Evolutionary conservation across 2,797 vertebrate genomes (phyloP).

Genomic region (Peromyscus aztecus): DNA sequence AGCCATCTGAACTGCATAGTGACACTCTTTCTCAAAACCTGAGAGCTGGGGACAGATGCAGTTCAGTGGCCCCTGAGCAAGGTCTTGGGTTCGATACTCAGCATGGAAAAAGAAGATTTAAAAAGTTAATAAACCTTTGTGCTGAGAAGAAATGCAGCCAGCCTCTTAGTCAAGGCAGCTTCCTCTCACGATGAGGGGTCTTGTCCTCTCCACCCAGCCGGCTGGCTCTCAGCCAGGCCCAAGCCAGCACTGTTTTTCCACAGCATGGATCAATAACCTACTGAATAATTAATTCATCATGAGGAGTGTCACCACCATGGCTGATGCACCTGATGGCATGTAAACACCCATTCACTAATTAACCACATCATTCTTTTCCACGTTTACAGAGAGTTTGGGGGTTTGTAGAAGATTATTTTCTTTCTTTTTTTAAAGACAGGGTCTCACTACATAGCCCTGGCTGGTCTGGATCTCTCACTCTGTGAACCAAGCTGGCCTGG

Average conservation of each 20-base stretch:
- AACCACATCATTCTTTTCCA: background rate
- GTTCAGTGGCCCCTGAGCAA: background rate
- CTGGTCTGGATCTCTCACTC: too few species aligned
- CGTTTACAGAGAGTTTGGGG: background rate
- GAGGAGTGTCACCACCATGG: rapidly evolving
- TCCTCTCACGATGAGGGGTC: background rate
- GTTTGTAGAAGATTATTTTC: background rate
- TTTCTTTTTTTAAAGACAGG: too few species aligned
- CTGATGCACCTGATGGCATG: background rate
- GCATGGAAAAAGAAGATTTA: too few species aligned
- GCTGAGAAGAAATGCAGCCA: too few species aligned
- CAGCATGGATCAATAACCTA: background rate
- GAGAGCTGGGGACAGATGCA: background rate
- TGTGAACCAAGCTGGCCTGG: too few species aligned
- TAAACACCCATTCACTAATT: background rate
- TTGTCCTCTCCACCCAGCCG: background rate
- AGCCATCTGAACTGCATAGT: background rate
- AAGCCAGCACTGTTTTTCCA: background rate
- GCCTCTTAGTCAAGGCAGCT: background rate
- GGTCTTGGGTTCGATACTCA: too few species aligned
- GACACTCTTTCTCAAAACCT: background rate
- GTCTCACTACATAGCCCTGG: too few species aligned
- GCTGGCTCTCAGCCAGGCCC: background rate
- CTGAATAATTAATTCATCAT: background rate
- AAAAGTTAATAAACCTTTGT: too few species aligned